Evolutionary conservation across 2,113 vertebrate genomes (phyloP).

Genomic region (Hyaena hyaena): DNA sequence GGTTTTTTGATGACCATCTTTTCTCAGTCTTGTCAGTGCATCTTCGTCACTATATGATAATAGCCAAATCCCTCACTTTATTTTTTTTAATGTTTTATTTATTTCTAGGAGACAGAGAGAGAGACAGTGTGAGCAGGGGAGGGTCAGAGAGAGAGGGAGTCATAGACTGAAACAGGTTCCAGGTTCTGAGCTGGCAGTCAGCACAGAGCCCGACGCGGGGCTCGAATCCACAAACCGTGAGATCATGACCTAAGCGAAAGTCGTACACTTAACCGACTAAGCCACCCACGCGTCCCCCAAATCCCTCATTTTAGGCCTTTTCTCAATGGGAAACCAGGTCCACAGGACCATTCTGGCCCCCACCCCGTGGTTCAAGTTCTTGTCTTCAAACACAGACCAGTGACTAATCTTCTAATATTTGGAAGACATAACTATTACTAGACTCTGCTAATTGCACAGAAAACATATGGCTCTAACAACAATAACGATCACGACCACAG

Average conservation of each 20-base stretch:
- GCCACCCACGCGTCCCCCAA: not conserved
- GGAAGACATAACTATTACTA: not conserved
- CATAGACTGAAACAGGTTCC: no score
- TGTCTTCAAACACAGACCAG: not conserved
- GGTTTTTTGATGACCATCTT: not conserved
- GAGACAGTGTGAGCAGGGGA: no score
- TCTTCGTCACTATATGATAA: not conserved
- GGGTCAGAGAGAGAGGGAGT: no score
- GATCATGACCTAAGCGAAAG: no score
- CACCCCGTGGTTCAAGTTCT: no score
- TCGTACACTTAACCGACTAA: no score
- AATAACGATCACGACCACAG: not conserved
- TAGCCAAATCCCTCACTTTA: not conserved
- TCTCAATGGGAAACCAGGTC: not conserved
- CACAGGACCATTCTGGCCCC: not conserved
- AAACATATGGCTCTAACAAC: not conserved
- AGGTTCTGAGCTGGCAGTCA: no score
- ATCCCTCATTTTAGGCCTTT: not conserved
- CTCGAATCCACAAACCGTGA: no score
- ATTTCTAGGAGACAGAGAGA: no score
- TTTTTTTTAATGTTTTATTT: no score
- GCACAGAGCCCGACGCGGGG: no score
- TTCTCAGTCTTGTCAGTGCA: not conserved
- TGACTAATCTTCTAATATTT: not conserved
- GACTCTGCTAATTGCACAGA: not conserved